phyloP scores from a whole-genome alignment of 2,797 vertebrate species.

The Carapus acus region DNA sequence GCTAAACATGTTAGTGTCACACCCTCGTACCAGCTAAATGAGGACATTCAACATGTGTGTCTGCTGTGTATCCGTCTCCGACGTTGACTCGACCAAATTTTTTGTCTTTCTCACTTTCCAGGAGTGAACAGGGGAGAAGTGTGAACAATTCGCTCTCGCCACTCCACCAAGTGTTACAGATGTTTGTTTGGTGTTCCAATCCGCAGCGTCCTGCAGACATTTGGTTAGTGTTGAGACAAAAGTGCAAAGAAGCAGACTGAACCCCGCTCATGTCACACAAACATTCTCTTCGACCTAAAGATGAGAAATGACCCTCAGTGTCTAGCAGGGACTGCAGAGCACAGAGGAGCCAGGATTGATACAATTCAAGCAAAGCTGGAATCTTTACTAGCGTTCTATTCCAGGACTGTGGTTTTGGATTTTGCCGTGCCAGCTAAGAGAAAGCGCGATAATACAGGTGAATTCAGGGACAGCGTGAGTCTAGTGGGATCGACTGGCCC shows the following conservation, averaged over 20 bases:
- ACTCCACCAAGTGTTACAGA: neutral
- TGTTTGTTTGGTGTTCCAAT: neutral
- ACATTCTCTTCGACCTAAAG: too few species aligned
- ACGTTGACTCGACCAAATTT: too few species aligned
- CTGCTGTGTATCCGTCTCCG: too few species aligned
- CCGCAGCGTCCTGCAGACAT: neutral
- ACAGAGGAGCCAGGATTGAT: constrained; percentile 1
- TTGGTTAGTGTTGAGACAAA: too few species aligned
- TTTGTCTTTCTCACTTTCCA: neutral
- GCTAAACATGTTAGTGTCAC: neutral
- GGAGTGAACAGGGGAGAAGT: neutral
- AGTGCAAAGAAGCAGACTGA: too few species aligned
- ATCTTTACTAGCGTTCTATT: neutral
- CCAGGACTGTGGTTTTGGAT: constrained; percentile 7
- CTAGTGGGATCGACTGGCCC: neutral
- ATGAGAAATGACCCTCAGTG: constrained; percentile 6
- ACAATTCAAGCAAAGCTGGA: constrained; percentile 2
- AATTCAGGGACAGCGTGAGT: too few species aligned
- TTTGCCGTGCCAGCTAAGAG: constrained; percentile 12
- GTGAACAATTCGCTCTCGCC: too few species aligned
- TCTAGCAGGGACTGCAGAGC: neutral
- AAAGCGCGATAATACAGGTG: neutral
- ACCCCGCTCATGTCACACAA: too few species aligned
- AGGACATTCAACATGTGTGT: neutral
- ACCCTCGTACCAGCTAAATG: constrained; percentile 2